Evolutionary conservation across 2,888 invertebrate genomes (phyloP).

Genomic region (Calameuta pallipes): DNA sequence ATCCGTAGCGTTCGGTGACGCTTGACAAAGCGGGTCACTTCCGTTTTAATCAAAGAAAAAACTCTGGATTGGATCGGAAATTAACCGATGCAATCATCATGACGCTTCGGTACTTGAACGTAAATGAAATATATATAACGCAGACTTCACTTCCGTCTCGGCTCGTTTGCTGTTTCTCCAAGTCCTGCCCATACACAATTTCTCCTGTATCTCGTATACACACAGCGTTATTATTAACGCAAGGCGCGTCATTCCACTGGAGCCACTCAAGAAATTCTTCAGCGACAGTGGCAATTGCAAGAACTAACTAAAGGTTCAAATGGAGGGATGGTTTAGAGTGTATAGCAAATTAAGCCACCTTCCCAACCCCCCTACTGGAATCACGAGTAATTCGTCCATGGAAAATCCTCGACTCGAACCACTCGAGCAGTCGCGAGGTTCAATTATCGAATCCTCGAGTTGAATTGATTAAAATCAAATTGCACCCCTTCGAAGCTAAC

Average conservation of each 20-base stretch:
- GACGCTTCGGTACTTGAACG: constrained; percentile 14
- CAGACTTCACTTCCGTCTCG: constrained; percentile 3
- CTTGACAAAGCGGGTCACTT: constrained; percentile 25
- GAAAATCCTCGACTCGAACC: constrained; percentile 1
- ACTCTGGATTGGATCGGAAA: constrained; percentile 26
- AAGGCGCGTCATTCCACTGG: no score
- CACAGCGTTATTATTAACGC: no score
- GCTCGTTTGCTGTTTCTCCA: not conserved
- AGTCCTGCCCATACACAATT: no score
- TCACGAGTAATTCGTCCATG: not conserved
- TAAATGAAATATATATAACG: constrained; percentile 22
- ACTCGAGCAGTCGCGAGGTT: constrained; percentile 16
- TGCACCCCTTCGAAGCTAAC: constrained; percentile 34
- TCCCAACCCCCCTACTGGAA: no score
- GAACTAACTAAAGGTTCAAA: no score
- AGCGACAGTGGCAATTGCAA: no score
- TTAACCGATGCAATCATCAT: constrained; percentile 26
- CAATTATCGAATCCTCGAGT: constrained; percentile 49
- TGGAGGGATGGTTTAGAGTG: no score
- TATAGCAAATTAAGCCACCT: no score
- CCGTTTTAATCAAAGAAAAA: constrained; percentile 27
- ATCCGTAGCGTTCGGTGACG: constrained; percentile 20
- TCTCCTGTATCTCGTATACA: no score
- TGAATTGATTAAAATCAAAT: constrained; percentile 61
- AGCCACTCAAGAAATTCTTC: no score